These are phyloP conservation scores for Nomada ruficornis DNA, from an alignment of 2,888 invertebrate species.

Conservation along the genomic window DNA sequence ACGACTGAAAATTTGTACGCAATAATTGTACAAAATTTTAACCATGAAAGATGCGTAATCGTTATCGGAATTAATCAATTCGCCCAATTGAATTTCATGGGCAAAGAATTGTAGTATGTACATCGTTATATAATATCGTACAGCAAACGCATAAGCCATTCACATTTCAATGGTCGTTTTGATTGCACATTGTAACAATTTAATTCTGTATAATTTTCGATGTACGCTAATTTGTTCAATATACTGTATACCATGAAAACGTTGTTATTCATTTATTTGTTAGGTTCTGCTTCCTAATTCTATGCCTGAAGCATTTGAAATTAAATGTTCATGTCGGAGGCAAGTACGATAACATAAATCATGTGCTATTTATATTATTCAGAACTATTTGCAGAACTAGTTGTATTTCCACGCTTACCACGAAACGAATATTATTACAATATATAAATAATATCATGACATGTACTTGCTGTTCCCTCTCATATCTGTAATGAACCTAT, in stretches of 20 bases:
- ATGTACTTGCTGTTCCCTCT: slow-evolving; percentile 1
- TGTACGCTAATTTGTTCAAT: slow-evolving; percentile 66
- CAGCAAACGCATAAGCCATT: not conserved
- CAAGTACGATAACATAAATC: not conserved
- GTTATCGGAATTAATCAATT: not conserved
- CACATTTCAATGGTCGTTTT: slow-evolving; percentile 57
- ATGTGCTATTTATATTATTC: slow-evolving; percentile 10
- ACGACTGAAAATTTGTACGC: slow-evolving; percentile 41
- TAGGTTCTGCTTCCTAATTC: slow-evolving; percentile 49
- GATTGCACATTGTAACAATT: slow-evolving; percentile 55
- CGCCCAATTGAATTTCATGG: not conserved
- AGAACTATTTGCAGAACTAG: not conserved
- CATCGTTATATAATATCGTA: not conserved
- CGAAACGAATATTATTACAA: not conserved
- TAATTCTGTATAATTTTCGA: slow-evolving; percentile 64
- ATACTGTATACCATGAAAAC: slow-evolving; percentile 60
- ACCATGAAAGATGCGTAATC: not conserved
- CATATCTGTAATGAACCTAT: not conserved
- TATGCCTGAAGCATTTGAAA: slow-evolving; percentile 21
- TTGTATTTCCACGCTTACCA: not conserved
- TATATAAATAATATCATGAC: slow-evolving; percentile 9
- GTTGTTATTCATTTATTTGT: slow-evolving; percentile 64
- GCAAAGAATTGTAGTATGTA: not conserved
- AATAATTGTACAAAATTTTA: not conserved
- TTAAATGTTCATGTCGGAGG: slow-evolving; percentile 1